Base-by-base conservation (phyloP, 2,113 vertebrate species). In the Myotis lucifugus region DNA sequence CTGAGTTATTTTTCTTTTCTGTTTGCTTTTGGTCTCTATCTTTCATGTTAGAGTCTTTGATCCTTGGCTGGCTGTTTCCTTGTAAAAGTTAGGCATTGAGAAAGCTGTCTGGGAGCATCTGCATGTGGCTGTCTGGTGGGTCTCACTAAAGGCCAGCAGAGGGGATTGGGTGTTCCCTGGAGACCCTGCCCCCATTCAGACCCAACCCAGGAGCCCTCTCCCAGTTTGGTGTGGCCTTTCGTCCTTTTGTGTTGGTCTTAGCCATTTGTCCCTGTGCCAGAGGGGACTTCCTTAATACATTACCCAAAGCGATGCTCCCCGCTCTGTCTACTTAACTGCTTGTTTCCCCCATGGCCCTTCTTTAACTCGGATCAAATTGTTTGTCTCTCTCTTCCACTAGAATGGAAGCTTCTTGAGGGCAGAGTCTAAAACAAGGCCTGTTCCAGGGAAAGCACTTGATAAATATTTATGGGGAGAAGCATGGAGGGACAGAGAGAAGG, bases 211-310 rank as follows among this genome's bases (percentile, higher is more conserved):
- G 32, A 50, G 12, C 40, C 8, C 8, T 25, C 76, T 67, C 81
- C 8, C 10, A 50, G 64, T 19, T 81, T 14, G 10, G 17, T 0
- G 0, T 9, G 56, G 27, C 72, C 15, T 25, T 17, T 52, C 27
- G 40, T 40, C 81, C 6, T 0, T 2, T 2, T 3, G 0, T 25
- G 13, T 21, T 17, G 25, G 23, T 61, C 19, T 37, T 23, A 17
- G 37, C 46, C 52, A 40, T 32, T 27, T 50, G 40, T 23, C 7
- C 4, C 32, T 32, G 42, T 32, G 13, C 10, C 25, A 27, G 25
- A 69, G 61, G 52, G n/a, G 34, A 19, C 50, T 4, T 90, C 78
- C 52, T 67, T 54, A 13, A 72, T 40, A 2, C 18, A 17, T n/a
- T 25, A 10, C 17, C 10, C 66, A 2, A 72, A 52, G 64, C 73